phyloP scores from a whole-genome alignment of 2,888 invertebrate genomes.

The Serrognathus titanus region DNA sequence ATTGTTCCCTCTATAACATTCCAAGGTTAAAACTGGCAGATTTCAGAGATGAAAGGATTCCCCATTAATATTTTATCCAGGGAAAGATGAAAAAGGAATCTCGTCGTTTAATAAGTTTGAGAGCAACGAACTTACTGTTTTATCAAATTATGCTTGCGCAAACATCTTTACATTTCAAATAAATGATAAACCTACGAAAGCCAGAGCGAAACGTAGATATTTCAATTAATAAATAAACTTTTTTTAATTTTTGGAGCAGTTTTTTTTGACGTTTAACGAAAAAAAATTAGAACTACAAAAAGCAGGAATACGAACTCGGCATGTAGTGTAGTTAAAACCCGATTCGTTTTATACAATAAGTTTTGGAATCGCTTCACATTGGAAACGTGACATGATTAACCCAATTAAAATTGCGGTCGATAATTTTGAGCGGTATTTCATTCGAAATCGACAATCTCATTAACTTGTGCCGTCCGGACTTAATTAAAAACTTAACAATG shows the following conservation, averaged over 20 bases:
- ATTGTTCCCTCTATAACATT: slow-evolving; percentile 21
- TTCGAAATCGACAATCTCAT: slow-evolving; percentile 8
- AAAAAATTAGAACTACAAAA: no score
- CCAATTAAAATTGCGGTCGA: slow-evolving; percentile 17
- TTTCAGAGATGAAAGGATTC: slow-evolving; percentile 4
- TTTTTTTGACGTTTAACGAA: no score
- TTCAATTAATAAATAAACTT: no score
- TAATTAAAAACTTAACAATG: slow-evolving; percentile 1
- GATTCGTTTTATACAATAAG: no score
- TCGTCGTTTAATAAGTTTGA: not conserved
- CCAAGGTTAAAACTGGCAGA: not conserved
- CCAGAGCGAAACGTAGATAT: no score
- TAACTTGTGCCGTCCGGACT: not conserved
- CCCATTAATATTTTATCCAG: slow-evolving; percentile 1
- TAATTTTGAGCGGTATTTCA: slow-evolving; percentile 9
- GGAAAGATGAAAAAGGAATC: not conserved
- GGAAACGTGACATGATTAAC: slow-evolving; percentile 15
- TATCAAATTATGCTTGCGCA: no score
- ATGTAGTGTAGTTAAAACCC: no score
- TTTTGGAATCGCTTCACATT: not conserved
- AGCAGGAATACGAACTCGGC: no score
- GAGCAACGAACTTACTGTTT: no score
- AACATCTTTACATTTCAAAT: no score
- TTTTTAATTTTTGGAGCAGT: no score
- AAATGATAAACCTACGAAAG: no score